Percentiles rank a stretch among this genome's conserved stretches.
Evolutionary conservation across 2,113 vertebrate species (phyloP).

Genomic region (Thalassoma bifasciatum): DNA sequence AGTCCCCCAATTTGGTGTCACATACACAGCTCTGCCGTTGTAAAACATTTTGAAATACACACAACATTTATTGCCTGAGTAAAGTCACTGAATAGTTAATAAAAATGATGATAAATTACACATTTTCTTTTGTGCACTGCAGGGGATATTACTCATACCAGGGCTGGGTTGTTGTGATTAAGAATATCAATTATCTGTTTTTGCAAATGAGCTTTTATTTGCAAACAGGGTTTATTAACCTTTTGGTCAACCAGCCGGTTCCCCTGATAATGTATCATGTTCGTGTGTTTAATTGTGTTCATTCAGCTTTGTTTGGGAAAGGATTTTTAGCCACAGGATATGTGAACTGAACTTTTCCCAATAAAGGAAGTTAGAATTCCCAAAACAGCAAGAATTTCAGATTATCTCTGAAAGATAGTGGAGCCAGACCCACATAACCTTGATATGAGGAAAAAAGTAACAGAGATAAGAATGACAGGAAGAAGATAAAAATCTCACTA

Average conservation of each 20-base stretch:
- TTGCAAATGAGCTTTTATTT: conserved; percentile 8
- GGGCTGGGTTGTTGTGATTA: neutral
- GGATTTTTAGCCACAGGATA: conserved; percentile 2
- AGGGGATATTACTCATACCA: neutral
- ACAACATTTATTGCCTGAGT: neutral
- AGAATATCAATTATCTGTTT: neutral
- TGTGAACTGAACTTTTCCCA: neutral
- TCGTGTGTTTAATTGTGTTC: conserved; percentile 6
- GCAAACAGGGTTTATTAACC: conserved; percentile 8
- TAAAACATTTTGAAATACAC: neutral
- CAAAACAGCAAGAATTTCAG: neutral
- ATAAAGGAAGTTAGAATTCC: neutral
- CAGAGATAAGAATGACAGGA: neutral
- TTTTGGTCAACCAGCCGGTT: conserved; percentile 5
- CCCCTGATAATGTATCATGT: neutral
- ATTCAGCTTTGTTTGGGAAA: neutral
- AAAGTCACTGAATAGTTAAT: neutral
- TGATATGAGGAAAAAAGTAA: neutral
- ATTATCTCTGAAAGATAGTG: neutral
- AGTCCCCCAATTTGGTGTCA: neutral
- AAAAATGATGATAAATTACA: neutral
- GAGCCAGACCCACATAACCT: neutral
- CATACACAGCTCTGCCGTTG: neutral
- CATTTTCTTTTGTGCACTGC: neutral
- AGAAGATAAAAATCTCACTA: neutral